Evolutionary conservation across 2,113 vertebrate genomes (phyloP).

Genomic region (Sceloporus tristichus): DNA sequence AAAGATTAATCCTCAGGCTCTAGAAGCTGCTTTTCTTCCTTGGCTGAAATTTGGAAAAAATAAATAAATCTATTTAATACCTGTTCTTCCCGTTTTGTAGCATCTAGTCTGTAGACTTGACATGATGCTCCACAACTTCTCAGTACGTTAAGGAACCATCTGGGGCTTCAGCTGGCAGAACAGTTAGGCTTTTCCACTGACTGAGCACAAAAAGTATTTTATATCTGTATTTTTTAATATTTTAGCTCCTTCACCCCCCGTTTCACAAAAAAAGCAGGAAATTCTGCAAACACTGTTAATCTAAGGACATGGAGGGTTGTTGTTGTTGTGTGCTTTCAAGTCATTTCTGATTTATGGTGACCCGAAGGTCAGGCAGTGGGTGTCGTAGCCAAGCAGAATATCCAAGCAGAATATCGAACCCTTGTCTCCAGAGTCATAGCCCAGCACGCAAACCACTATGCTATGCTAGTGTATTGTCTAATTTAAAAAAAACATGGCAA

Average conservation of each 20-base stretch:
- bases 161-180: neutral
- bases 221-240: neutral
- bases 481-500: neutral
- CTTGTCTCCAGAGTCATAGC: no score
- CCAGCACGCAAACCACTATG: no score
- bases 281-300: neutral
- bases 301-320: neutral
- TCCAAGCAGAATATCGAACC: no score
- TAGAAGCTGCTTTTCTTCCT: no score
- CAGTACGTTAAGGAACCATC: neutral
- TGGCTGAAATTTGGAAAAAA: no score
- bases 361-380: no score
- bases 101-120: neutral
- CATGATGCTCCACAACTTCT: neutral
- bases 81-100: neutral
- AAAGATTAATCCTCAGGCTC: no score
- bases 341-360: no score
- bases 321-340: no score
- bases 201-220: neutral
- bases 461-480: no score
- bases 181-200: neutral
- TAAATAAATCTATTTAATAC: no score
- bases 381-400: no score
- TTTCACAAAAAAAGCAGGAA: neutral
- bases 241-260: neutral